Evolutionary conservation across 2,888 invertebrate species (phyloP).

Genomic region (Galeopsomyia nigrocyanea): DNA sequence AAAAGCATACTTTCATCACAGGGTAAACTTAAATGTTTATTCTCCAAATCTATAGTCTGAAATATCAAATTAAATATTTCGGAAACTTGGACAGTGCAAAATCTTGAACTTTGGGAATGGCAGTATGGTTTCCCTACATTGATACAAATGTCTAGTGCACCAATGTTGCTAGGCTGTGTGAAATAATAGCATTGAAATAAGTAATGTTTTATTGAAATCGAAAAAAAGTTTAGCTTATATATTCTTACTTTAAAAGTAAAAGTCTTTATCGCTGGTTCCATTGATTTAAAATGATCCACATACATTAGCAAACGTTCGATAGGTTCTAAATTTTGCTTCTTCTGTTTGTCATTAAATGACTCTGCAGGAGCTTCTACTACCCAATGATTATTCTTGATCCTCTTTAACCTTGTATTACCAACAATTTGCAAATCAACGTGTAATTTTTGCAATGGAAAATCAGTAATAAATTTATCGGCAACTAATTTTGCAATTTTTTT

Average conservation of each 20-base stretch:
- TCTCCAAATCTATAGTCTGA: constrained; percentile 49
- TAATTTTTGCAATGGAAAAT: constrained; percentile 73
- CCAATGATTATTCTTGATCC: constrained; percentile 69
- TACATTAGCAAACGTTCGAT: constrained; percentile 61
- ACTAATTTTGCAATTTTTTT: constrained; percentile 48
- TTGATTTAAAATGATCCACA: constrained; percentile 15
- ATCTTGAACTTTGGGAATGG: constrained; percentile 75
- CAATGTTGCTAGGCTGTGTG: constrained; percentile 60
- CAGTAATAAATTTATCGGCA: constrained; percentile 73
- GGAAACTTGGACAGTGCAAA: constrained; percentile 63
- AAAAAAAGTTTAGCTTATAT: constrained; percentile 15
- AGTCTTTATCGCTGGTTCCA: constrained; percentile 14
- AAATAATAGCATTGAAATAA: constrained; percentile 40
- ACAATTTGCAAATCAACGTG: constrained; percentile 62
- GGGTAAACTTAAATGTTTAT: constrained; percentile 51
- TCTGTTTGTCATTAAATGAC: constrained; percentile 74
- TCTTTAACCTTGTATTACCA: constrained; percentile 70
- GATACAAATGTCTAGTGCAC: constrained; percentile 59
- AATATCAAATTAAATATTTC: constrained; percentile 55
- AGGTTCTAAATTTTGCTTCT: constrained; percentile 69
- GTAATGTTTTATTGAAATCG: background rate
- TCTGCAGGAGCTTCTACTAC: constrained; percentile 71
- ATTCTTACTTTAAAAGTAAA: constrained; percentile 55
- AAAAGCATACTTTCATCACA: constrained; percentile 43
- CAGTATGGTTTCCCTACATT: constrained; percentile 71